Conservation (phyloP, 2,888 invertebrate genomes). For the Diachrysia chrysitis region DNA sequence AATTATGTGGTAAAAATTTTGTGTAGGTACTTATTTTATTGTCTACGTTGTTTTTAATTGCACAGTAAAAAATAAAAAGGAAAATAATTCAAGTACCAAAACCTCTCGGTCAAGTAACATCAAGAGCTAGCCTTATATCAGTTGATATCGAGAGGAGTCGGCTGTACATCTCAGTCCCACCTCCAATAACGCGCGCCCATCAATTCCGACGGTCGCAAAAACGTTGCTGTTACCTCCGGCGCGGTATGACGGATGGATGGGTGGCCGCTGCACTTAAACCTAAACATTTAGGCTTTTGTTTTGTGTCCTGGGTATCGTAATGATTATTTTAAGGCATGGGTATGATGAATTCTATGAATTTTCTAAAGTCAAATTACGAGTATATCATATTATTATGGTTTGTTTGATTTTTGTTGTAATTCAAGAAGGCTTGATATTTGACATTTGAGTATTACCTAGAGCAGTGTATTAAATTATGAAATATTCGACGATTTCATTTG, state of each 20-base stretch:
- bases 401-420: too few species aligned
- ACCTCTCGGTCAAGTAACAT: constrained; percentile 25
- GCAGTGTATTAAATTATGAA: too few species aligned
- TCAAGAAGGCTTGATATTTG: too few species aligned
- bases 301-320: constrained; percentile 11
- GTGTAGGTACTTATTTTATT: too few species aligned
- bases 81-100: constrained; percentile 66
- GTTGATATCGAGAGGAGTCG: constrained; percentile 76
- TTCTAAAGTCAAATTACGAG: not conserved
- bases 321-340: constrained; percentile 28
- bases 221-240: constrained; percentile 64
- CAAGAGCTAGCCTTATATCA: constrained; percentile 80
- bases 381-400: too few species aligned
- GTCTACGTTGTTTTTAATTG: too few species aligned
- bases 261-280: constrained; percentile 46
- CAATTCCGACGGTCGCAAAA: constrained; percentile 75
- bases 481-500: too few species aligned
- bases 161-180: constrained; percentile 79
- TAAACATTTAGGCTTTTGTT: not conserved
- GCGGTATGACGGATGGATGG: constrained; percentile 72
- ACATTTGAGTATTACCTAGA: too few species aligned
- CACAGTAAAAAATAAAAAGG: too few species aligned
- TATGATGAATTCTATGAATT: not conserved
- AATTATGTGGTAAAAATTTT: too few species aligned
- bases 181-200: constrained; percentile 83